A percentile compares a stretch with the other conserved stretches of the same genome.
Evolutionary conservation across 2,797 vertebrate species (phyloP).

Genomic region (Choloepus didactylus): DNA sequence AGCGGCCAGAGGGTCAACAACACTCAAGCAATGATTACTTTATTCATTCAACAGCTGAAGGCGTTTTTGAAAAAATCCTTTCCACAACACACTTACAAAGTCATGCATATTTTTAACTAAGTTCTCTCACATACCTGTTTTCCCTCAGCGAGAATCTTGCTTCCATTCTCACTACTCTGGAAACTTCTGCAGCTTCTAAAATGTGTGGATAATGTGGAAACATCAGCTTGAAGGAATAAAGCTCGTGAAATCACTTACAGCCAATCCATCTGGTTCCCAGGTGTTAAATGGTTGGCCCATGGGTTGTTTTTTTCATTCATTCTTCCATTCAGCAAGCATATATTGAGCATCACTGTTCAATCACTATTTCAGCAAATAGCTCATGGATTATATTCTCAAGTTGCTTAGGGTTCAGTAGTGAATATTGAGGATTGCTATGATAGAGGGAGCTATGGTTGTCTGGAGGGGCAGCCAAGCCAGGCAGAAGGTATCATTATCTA

Average conservation of each 20-base stretch:
- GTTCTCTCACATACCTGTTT: too few relatives aligned
- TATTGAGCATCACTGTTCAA: neutral
- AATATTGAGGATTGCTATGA: neutral
- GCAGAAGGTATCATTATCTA: neutral
- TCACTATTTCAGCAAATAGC: neutral
- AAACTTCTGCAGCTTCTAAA: neutral
- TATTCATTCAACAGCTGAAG: too few relatives aligned
- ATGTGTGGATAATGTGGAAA: neutral
- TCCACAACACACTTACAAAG: too few relatives aligned
- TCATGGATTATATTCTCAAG: neutral
- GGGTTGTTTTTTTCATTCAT: neutral
- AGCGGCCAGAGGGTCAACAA: too few relatives aligned
- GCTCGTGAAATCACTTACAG: neutral
- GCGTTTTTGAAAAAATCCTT: too few relatives aligned
- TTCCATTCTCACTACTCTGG: too few relatives aligned
- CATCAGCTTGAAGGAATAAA: conserved; percentile 8
- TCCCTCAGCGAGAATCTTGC: too few relatives aligned
- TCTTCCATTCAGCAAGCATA: neutral
- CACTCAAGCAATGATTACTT: too few relatives aligned
- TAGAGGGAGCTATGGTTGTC: neutral
- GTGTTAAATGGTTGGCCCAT: neutral
- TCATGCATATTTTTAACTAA: too few relatives aligned
- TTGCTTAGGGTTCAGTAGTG: neutral
- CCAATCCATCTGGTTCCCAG: neutral
- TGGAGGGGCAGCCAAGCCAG: neutral